These are phyloP conservation scores for Resseliella maxima DNA, from an alignment of 2,888 invertebrate species.

Conservation along the genomic window DNA sequence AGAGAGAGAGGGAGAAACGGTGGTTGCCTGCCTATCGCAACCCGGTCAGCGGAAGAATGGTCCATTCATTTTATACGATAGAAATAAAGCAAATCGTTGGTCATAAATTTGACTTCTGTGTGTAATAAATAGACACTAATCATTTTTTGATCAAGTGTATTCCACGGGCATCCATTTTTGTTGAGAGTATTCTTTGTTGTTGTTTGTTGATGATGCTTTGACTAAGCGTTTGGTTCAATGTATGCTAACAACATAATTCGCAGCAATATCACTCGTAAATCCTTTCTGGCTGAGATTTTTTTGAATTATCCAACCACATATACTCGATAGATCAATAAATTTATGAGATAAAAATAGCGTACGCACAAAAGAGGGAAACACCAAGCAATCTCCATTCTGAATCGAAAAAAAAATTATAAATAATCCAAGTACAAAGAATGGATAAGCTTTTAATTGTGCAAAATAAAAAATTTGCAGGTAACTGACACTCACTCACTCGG, in stretches of 20 bases:
- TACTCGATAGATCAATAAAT: background rate
- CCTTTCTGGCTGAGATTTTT: background rate
- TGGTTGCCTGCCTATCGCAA: too few species aligned
- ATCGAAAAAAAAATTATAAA: background rate
- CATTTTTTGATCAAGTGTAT: conserved; percentile 30
- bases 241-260: background rate
- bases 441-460: background rate
- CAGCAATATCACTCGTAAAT: background rate
- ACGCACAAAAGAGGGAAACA: background rate
- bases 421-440: background rate
- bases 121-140: conserved; percentile 15
- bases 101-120: conserved; percentile 18
- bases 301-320: background rate
- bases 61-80: background rate
- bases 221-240: background rate
- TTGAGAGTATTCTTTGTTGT: too few species aligned
- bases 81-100: conserved; percentile 10
- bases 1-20: background rate
- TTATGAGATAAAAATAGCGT: background rate
- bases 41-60: background rate
- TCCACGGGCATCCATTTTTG: background rate
- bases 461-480: background rate
- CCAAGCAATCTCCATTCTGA: too few species aligned
- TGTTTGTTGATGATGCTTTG: background rate
- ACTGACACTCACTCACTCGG: background rate